Evolutionary conservation across 2,888 invertebrate genomes (phyloP).

Genomic region (Platycnemis pennipes): DNA sequence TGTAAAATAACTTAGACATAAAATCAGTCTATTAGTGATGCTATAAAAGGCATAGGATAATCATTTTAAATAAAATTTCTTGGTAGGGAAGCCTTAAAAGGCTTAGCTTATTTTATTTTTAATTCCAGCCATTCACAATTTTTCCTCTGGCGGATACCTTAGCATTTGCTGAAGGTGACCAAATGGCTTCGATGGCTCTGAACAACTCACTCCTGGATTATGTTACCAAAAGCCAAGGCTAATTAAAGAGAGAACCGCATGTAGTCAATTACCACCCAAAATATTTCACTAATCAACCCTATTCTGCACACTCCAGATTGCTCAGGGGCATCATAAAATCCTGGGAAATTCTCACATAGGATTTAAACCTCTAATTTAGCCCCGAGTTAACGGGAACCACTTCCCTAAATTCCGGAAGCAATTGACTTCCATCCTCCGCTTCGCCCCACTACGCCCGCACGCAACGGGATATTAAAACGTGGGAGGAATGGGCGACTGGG

Average conservation of each 20-base stretch:
- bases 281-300: not conserved
- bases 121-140: too few relatives aligned
- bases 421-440: not conserved
- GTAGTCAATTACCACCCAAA: not conserved
- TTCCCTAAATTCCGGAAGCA: constrained; percentile 9
- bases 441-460: not conserved
- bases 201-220: not conserved
- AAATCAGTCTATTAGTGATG: too few relatives aligned
- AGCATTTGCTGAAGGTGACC: not conserved
- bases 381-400: not conserved
- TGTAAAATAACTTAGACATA: too few relatives aligned
- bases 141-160: too few relatives aligned
- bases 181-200: not conserved
- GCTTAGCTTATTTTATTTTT: too few relatives aligned
- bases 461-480: constrained; percentile 3
- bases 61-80: too few relatives aligned
- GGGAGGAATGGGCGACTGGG: not conserved
- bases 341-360: constrained; percentile 3
- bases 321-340: not conserved
- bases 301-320: not conserved
- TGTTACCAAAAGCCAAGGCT: not conserved
- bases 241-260: not conserved
- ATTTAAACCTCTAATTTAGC: constrained; percentile 29
- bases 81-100: too few relatives aligned
- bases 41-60: too few relatives aligned